Evolutionary conservation across 1,140 invertebrate genomes (phyloP).

Genomic region (Trachymyrmex septentrionalis): DNA sequence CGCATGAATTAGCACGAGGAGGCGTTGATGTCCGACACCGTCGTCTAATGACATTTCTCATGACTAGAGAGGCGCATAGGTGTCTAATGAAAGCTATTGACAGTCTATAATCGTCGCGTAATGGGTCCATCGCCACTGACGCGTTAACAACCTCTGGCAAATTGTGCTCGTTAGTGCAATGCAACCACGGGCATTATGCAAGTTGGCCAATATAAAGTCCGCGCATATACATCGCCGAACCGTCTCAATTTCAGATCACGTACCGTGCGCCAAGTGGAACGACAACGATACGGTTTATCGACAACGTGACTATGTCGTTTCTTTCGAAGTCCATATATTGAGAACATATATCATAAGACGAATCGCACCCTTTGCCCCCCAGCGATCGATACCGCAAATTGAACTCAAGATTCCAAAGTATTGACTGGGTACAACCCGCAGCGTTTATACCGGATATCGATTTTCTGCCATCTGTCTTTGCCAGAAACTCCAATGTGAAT

Average conservation of each 20-base stretch:
- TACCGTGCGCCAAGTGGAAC: constrained; percentile 47
- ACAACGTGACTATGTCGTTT: constrained; percentile 49
- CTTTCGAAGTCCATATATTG: constrained; percentile 9
- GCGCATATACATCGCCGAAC: background rate
- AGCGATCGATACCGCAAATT: constrained; percentile 10
- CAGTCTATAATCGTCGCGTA: constrained; percentile 61
- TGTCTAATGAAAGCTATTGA: constrained; percentile 76
- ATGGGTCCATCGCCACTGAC: constrained; percentile 46
- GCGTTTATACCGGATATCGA: constrained; percentile 1
- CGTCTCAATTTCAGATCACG: constrained; percentile 63
- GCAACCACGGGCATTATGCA: constrained; percentile 50
- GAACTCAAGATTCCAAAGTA: constrained; percentile 4
- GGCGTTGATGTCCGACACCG: background rate
- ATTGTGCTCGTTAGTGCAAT: constrained; percentile 67
- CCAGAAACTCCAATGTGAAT: background rate
- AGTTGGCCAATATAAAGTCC: constrained; percentile 38
- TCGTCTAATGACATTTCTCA: constrained; percentile 65
- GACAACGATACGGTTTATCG: constrained; percentile 61
- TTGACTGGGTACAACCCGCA: background rate
- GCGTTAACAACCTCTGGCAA: constrained; percentile 61
- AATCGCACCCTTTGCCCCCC: background rate
- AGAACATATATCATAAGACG: constrained; percentile 27
- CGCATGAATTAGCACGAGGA: constrained; percentile 37
- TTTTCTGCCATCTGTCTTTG: background rate
- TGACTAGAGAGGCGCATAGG: constrained; percentile 68